Evolutionary conservation across 1,140 invertebrate species (phyloP).

Genomic region (Frieseomelitta varia): DNA sequence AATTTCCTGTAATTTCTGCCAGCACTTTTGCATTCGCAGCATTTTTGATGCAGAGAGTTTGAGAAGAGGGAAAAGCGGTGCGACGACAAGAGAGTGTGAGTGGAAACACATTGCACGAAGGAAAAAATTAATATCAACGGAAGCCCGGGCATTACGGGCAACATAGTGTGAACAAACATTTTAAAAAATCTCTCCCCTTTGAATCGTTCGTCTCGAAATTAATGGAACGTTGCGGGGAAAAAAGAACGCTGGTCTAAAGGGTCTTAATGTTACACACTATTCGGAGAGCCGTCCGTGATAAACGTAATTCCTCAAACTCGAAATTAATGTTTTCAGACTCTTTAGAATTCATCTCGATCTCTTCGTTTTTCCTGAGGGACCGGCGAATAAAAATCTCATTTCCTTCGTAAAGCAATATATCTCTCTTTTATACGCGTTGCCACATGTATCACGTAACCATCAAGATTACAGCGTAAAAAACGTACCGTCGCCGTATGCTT

Average conservation of each 20-base stretch:
- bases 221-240: background rate
- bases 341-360: constrained; percentile 22
- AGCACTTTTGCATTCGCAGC: background rate
- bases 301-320: background rate
- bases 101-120: background rate
- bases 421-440: constrained; percentile 4
- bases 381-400: constrained; percentile 48
- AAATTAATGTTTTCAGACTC: constrained; percentile 17
- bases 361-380: background rate
- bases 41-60: background rate
- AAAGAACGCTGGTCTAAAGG: too few relatives aligned
- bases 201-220: background rate
- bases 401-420: constrained; percentile 29
- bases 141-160: background rate
- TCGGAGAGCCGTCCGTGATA: background rate
- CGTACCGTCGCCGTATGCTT: constrained; percentile 38
- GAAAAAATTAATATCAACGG: background rate
- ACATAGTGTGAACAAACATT: background rate
- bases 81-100: background rate
- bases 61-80: background rate
- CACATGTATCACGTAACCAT: constrained; percentile 37
- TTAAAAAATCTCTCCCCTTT: background rate
- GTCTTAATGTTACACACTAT: background rate
- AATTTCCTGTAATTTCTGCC: background rate
- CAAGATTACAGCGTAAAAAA: constrained; percentile 53